Evolutionary conservation across 2,888 invertebrate genomes (phyloP), one percentile per base, ranked within the genome.

Genomic region (Psylliodes chrysocephalus): DNA sequence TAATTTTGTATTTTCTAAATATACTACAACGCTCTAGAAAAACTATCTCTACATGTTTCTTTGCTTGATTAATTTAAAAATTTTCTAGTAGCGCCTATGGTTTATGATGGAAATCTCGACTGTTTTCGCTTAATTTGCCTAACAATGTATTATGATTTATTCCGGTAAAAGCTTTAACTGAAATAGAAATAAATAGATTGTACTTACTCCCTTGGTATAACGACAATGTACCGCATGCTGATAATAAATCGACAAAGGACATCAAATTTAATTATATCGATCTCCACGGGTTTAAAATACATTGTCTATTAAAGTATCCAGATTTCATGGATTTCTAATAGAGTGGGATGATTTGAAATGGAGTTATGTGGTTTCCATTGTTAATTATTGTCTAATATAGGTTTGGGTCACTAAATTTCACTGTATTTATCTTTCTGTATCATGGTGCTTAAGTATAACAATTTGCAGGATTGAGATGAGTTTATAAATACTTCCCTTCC

Each of bases 201-300:
- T 33, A 28, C 17, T 25, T 5, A 22, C 12, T 59, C 28, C 25
- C 28, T 42, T 2, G 25, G 18, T 35, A 30, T 44, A 7, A 33
- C 55, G 44, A 55, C 33, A 55, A 44, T 55, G 44, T 25, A 55
- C 55, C 44, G 42, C 55, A 55, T 19, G 55, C 28, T 51, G 59
- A 59, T 49, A 49, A 59, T 59, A 51, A 59, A 59, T 59, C 17
- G 59, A 59, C 59, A 49, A 59, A 59, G 49, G 49, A 49, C 33
- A 59, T 59, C 49, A 55, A 55, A 51, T 38, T 59, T 59, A 59
- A 59, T 59, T 40, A 17, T 49, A 59, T 59, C 59, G 59, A 59
- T 59, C 59, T 59, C 59, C 15, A 28, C 17, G 59, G 59, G 17
- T 49, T n/a, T 59, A 49, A 51, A 49, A 19, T 25, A 7, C 40